Evolutionary conservation across 2,797 vertebrate species (phyloP).

Genomic region (Vespertilio murinus): DNA sequence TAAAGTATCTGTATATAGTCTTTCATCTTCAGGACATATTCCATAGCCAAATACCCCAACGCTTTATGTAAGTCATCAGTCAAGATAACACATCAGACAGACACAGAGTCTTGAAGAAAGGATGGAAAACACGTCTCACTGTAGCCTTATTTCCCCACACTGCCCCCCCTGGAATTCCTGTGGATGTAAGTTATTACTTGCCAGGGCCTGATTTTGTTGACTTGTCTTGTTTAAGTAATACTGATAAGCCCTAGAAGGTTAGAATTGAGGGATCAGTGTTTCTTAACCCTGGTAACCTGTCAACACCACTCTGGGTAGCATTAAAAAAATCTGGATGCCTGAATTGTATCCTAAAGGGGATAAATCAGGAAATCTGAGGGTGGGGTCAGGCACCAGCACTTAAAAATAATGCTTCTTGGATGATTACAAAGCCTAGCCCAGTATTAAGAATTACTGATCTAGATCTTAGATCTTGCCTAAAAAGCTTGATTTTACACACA

Average conservation of each 20-base stretch:
- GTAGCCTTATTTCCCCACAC: not conserved
- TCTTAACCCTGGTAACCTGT: not conserved
- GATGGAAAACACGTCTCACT: not conserved
- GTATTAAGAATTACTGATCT: not conserved
- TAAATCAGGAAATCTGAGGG: not conserved
- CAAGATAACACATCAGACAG: not conserved
- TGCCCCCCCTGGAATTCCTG: not conserved
- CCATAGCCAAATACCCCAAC: not conserved
- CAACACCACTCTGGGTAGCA: not conserved
- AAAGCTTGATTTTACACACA: not conserved
- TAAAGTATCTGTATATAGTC: not conserved
- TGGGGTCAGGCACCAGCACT: not conserved
- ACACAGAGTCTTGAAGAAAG: not conserved
- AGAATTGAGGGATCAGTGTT: not conserved
- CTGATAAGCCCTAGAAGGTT: not conserved
- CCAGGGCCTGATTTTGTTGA: not conserved
- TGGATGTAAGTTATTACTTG: not conserved
- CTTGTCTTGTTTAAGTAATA: conserved; percentile 25
- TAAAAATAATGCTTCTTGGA: not conserved
- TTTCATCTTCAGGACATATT: not conserved
- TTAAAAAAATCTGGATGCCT: not conserved
- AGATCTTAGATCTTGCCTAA: not conserved
- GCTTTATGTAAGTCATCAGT: conserved; percentile 18
- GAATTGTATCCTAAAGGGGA: not conserved
- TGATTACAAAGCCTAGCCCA: not conserved